These are phyloP conservation scores for Endomychus coccineus DNA, from an alignment of 2,888 invertebrate genomes.

Conservation along the genomic window DNA sequence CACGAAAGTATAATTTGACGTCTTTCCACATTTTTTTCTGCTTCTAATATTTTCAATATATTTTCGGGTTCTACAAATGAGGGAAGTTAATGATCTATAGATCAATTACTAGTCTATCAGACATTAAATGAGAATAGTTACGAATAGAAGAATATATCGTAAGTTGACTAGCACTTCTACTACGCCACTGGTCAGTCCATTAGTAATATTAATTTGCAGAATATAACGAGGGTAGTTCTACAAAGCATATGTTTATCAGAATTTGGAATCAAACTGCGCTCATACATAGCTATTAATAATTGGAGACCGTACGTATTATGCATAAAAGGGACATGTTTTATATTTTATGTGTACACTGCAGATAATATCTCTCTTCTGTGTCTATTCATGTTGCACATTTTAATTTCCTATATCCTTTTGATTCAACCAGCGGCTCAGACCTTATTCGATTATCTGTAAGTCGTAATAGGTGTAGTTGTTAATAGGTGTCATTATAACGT, in stretches of 20 bases:
- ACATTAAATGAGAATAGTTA: no score
- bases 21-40: no score
- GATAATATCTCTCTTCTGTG: conserved; percentile 23
- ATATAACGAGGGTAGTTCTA: no score
- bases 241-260: conserved; percentile 28
- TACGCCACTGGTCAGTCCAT: no score
- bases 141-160: no score
- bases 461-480: conserved; percentile 2
- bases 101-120: no score
- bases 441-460: conserved; percentile 8
- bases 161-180: no score
- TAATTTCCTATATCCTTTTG: conserved; percentile 24
- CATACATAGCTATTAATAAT: conserved; percentile 27
- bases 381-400: conserved; percentile 24
- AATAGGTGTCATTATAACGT: conserved; percentile 11
- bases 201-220: no score
- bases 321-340: conserved; percentile 28
- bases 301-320: conserved; percentile 27
- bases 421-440: conserved; percentile 13
- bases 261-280: conserved; percentile 23
- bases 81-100: no score
- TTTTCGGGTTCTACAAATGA: no score
- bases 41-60: no score
- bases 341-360: conserved; percentile 25
- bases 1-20: no score